Base-by-base conservation (phyloP, 2,113 vertebrate genomes). In the Gadus macrocephalus region DNA sequence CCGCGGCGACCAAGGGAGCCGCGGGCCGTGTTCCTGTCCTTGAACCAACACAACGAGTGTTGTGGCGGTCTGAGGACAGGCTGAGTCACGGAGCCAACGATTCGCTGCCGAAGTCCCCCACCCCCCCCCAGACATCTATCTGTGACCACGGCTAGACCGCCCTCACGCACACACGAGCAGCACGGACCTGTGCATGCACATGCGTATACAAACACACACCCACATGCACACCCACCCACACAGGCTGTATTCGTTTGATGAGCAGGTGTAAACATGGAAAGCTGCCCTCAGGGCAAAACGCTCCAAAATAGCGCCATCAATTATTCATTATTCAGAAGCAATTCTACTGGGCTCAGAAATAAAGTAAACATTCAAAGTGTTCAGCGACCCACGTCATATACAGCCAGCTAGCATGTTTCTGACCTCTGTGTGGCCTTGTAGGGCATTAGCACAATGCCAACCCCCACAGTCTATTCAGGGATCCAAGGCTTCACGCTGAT, bases 231-330 rank as follows among this genome's bases (percentile, higher is more conserved):
- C 66, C 70, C 61, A 59, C 28, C 65, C 62, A 15, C 63, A 25
- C 38, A 58, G 53, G 22, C 55, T 56, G 56, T 14, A 22, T 78
- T 72, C 61, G 77, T 84, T 75, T 73, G 56, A n/a, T 71, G 66
- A 76, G 58, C 70, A 81, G 81, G 73, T 78, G 76, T 73, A 71
- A 77, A 70, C 64, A 68, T 56, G 20, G 16, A 19, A 72, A 17
- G 27, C 67, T 71, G 64, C 16, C 67, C 66, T 14, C 53, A 25
- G 49, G 31, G 72, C 17, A 67, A 53, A 62, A 35, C 0, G 3
- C 77, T 73, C 25, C 69, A 75, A 86, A 87, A 79, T 70, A 79
- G 53, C 1, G 62, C 58, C 65, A 67, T 31, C 73, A 68, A 82
- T 61, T 65, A 63, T 71, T 67, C 38, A 72, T 64, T 67, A 63